Conservation (phyloP, 2,113 vertebrate species). For the Anolis sagrei region DNA sequence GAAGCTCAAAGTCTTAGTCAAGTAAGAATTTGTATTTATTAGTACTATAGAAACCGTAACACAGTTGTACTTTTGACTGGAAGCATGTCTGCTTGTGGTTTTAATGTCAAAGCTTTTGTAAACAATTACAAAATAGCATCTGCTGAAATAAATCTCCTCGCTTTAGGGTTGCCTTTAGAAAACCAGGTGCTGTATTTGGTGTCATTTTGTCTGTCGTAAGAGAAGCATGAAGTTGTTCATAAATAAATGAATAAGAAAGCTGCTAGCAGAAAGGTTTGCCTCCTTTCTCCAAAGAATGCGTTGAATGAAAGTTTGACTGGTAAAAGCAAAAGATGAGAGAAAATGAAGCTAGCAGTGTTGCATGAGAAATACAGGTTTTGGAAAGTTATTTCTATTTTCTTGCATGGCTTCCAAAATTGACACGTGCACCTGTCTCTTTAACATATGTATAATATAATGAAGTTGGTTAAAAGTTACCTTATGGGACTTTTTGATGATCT, state of each 20-base stretch:
- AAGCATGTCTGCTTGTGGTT: not conserved
- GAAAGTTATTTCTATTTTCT: slow-evolving; percentile 23
- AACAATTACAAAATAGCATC: slow-evolving; percentile 24
- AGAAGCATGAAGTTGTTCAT: slow-evolving; percentile 33
- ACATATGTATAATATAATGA: not conserved
- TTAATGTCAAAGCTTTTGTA: slow-evolving; percentile 30
- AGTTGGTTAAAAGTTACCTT: not conserved
- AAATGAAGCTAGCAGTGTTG: slow-evolving; percentile 4
- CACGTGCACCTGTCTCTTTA: slow-evolving; percentile 25
- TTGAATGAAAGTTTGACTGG: slow-evolving; percentile 6
- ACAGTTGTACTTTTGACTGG: slow-evolving; percentile 26
- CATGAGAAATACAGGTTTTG: slow-evolving; percentile 18
- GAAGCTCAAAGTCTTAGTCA: not conserved
- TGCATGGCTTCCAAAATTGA: slow-evolving; percentile 26
- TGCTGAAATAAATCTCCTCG: slow-evolving; percentile 52
- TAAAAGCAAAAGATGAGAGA: slow-evolving; percentile 29
- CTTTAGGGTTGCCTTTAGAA: slow-evolving; percentile 47
- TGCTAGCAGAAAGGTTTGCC: not conserved
- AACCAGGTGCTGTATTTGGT: slow-evolving; percentile 23
- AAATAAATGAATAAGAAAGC: not conserved
- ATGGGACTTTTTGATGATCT: not conserved
- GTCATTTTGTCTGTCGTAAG: slow-evolving; percentile 60
- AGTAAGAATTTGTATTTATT: not conserved
- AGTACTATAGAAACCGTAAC: slow-evolving; percentile 39
- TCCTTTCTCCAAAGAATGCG: slow-evolving; percentile 4